Conservation (phyloP, 2,113 vertebrate genomes). For the Zonotrichia leucophrys region DNA sequence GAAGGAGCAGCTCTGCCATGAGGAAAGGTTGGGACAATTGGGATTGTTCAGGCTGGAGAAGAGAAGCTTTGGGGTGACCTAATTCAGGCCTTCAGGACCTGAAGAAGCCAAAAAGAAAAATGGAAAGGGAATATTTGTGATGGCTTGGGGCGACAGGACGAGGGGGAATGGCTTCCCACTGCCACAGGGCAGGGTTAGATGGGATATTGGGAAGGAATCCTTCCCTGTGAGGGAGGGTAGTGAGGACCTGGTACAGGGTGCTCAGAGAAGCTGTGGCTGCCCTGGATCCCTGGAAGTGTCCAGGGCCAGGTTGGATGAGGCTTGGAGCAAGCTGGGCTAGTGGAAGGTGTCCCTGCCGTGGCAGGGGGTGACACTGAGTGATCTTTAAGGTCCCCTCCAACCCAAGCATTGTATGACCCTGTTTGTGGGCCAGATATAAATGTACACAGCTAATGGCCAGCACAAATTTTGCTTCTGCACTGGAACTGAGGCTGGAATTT, state of each 20-base stretch:
- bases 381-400: neutral
- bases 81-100: neutral
- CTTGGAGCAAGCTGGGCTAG: accelerated
- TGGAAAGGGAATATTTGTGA: neutral
- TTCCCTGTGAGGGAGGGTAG: too few species aligned
- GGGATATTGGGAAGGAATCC: neutral
- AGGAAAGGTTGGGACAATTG: neutral
- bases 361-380: neutral
- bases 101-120: neutral
- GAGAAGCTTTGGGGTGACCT: neutral
- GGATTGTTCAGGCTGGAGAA: neutral
- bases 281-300: neutral
- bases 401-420: neutral
- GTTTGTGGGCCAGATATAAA: neutral
- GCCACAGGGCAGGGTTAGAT: neutral
- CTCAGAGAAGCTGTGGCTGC: neutral
- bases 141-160: neutral
- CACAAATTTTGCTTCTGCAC: neutral
- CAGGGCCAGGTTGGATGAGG: accelerated
- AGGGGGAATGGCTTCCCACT: neutral
- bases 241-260: accelerated
- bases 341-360: neutral
- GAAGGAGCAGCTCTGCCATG: neutral
- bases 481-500: neutral
- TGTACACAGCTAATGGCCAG: accelerated